These are phyloP conservation scores for Charadrius vociferus DNA, from an alignment of 2,113 vertebrate species.

Conservation along the genomic window DNA sequence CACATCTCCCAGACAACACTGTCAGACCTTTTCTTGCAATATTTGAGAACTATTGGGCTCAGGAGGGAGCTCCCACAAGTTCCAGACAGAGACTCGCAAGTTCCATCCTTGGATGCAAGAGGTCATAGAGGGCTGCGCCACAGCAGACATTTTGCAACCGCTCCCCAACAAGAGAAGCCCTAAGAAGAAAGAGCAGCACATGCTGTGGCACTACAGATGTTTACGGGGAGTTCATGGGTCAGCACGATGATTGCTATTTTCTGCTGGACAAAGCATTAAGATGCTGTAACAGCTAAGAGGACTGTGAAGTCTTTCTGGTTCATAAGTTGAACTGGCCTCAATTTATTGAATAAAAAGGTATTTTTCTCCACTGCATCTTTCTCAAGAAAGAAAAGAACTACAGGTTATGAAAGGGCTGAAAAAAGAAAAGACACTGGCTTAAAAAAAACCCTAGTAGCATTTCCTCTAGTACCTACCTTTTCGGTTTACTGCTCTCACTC, in stretches of 20 bases:
- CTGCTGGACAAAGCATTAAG: conserved; percentile 12
- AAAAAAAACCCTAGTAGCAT: neutral
- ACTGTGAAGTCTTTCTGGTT: neutral
- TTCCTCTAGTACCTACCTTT: neutral
- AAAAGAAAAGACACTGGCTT: conserved; percentile 8
- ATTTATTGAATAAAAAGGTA: neutral
- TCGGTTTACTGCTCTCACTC: neutral
- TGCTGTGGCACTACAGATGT: neutral
- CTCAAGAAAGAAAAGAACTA: neutral
- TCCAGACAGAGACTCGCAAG: neutral
- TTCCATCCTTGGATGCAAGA: conserved; percentile 18
- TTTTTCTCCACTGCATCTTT: neutral
- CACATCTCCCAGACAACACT: neutral
- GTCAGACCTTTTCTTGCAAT: neutral
- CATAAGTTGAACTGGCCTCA: conserved; percentile 43
- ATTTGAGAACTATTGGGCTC: neutral
- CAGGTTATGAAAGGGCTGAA: neutral
- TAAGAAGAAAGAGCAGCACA: neutral
- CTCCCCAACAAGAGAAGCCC: neutral
- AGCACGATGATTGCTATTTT: neutral
- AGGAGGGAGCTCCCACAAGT: neutral
- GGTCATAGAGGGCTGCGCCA: conserved; percentile 49
- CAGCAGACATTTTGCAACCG: neutral
- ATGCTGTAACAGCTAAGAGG: neutral
- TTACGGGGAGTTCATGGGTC: neutral